phyloP scores from a whole-genome alignment of 2,888 invertebrate genomes.

The Drosophila aldrichi region DNA sequence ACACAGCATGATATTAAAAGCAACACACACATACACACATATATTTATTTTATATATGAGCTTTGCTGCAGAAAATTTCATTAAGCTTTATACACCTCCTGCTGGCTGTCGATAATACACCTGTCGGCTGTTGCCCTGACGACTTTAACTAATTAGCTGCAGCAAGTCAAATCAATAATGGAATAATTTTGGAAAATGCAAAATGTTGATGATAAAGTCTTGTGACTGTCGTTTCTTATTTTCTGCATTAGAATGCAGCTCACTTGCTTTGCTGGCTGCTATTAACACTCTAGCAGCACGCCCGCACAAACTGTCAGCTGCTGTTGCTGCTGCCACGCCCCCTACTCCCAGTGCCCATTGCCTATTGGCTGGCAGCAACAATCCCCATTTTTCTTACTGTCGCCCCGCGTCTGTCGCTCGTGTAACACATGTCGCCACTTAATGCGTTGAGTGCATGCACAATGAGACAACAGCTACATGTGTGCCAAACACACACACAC shows the following conservation, averaged over 20 bases:
- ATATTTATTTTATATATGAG: not conserved
- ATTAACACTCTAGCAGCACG: constrained; percentile 64
- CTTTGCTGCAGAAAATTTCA: constrained; percentile 41
- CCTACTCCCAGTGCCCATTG: too few relatives aligned
- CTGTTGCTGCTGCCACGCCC: too few relatives aligned
- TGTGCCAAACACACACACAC: not conserved
- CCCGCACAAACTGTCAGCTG: constrained; percentile 15
- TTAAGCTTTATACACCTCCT: constrained; percentile 41
- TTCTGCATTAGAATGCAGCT: constrained; percentile 64
- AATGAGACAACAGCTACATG: constrained; percentile 59
- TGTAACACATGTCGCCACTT: constrained; percentile 77
- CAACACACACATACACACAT: not conserved
- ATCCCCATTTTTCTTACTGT: constrained; percentile 12
- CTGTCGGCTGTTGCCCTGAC: constrained; percentile 48
- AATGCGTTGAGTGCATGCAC: constrained; percentile 76
- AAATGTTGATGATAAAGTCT: constrained; percentile 42
- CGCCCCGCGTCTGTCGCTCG: constrained; percentile 45
- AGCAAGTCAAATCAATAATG: constrained; percentile 24
- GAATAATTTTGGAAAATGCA: constrained; percentile 27
- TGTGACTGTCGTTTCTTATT: not conserved
- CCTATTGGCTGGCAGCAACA: constrained; percentile 8
- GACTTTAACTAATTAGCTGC: constrained; percentile 58
- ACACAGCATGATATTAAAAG: constrained; percentile 26
- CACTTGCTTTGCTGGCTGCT: constrained; percentile 47
- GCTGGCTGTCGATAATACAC: constrained; percentile 23